Conservation (phyloP, 2,888 invertebrate genomes). For the Drosophila quinaria region DNA sequence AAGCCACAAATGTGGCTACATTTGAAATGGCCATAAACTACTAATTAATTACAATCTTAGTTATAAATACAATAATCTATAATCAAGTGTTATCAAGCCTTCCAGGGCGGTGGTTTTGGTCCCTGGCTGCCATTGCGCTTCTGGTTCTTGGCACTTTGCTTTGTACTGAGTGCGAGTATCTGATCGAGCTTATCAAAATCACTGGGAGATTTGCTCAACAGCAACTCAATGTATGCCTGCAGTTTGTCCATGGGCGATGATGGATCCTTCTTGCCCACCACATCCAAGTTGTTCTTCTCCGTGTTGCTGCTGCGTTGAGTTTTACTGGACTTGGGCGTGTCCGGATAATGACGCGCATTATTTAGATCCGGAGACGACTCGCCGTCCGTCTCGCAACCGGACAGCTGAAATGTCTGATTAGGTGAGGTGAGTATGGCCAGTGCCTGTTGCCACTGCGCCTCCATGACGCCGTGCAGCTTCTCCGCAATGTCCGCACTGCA, state of each 20-base stretch:
- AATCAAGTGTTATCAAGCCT: constrained; percentile 51
- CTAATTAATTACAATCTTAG: constrained; percentile 25
- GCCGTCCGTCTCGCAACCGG: constrained; percentile 50
- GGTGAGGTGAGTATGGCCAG: constrained; percentile 88
- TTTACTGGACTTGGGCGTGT: constrained; percentile 84
- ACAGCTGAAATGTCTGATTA: constrained; percentile 59
- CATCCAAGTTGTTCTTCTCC: constrained; percentile 74
- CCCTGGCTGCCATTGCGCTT: constrained; percentile 30
- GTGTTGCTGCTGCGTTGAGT: constrained; percentile 69
- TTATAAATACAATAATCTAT: neutral
- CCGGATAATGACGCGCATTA: constrained; percentile 78
- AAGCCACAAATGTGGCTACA: constrained; percentile 25
- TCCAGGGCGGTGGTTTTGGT: constrained; percentile 81
- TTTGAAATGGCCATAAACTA: neutral
- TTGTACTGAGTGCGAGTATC: constrained; percentile 74
- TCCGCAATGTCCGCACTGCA: constrained; percentile 90
- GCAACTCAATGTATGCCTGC: constrained; percentile 85
- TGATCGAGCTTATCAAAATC: constrained; percentile 84
- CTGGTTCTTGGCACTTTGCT: constrained; percentile 51
- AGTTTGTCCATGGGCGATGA: constrained; percentile 78
- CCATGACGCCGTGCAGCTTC: constrained; percentile 92
- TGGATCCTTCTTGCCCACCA: constrained; percentile 58
- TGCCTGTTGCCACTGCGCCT: constrained; percentile 93
- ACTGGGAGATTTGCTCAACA: constrained; percentile 87
- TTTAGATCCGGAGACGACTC: constrained; percentile 74